Conservation (phyloP, 2,888 invertebrate genomes). For the Acanthosoma haemorrhoidale region DNA sequence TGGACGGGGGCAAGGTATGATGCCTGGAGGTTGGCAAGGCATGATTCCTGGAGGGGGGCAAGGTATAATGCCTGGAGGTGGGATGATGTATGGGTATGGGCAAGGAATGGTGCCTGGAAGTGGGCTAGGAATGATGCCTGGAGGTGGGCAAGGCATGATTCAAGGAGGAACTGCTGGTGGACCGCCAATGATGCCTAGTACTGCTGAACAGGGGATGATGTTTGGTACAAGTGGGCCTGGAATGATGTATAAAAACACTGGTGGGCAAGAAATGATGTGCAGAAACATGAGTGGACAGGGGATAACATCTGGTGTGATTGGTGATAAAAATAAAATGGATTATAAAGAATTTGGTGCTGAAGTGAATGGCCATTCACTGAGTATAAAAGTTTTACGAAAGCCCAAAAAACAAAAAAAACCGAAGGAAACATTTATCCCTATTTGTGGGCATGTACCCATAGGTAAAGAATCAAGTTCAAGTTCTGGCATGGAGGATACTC, state of each 20-base stretch:
- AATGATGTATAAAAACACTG: neutral
- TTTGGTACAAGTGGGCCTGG: neutral
- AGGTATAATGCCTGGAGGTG: neutral
- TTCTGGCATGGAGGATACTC: neutral
- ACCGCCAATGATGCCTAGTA: neutral
- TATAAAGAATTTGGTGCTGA: conserved; percentile 40
- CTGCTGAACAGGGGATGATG: neutral
- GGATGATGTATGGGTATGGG: neutral
- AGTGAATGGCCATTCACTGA: conserved; percentile 39
- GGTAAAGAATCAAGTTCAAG: conserved; percentile 24
- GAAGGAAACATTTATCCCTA: conserved; percentile 6
- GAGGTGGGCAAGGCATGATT: neutral
- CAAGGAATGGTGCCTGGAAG: neutral
- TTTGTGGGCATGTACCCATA: conserved; percentile 15
- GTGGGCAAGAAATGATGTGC: neutral
- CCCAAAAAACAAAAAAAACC: conserved; percentile 30
- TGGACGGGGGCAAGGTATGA: neutral
- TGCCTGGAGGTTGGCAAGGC: neutral
- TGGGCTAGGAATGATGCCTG: neutral
- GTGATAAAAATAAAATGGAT: conserved; percentile 15
- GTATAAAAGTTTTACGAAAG: conserved; percentile 38
- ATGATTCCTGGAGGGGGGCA: neutral
- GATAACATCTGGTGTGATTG: neutral
- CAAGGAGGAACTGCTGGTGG: neutral
- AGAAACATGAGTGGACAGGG: neutral